Evolutionary conservation across 2,797 vertebrate species (phyloP), one percentile per base, ranked within the genome.

Genomic region (Threskiornis aethiopicus): DNA sequence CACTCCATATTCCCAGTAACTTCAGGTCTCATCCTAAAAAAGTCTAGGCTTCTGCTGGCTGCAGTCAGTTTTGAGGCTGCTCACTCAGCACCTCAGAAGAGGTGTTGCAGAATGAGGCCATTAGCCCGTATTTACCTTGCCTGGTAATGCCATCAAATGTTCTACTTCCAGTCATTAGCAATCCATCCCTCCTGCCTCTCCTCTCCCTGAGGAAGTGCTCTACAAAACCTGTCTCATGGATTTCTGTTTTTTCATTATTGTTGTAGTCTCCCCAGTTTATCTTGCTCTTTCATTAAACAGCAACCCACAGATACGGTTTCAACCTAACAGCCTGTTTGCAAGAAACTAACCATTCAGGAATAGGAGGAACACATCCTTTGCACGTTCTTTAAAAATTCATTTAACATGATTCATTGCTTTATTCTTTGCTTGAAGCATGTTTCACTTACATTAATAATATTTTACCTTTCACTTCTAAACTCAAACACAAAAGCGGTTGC

Each of bases 381-480:
- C 90, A 95, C 42, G 4, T 77, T 71, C 95, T 95, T 92, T 87
- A 94, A 94, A 84, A 95, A 96, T 75, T 93, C 91, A 91, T 96
- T 97, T 96, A 95, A 77, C 10, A 2, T 89, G 66, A 81, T 82
- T 94, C 90, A 70, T 94, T 19, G 24, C 85, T 78, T 91, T 66
- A 29, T 90, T 93, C 87, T 93, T 75, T 77, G 33, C 42, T 95
- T 88, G 75, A 95, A 87, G 47, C 96, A 92, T 76, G 96, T 97
- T 97, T 98, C 91, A 69, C 95, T 97, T 94, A 85, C 95, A 95
- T 96, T 96, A 98, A 97, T 97, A 97, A 95, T 96, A 91, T 96
- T 92, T 91, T 91, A 91, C 64, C 89, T 94, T 93, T 96, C 86
- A 91, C 52, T 96, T 94, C 46, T 55, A 77, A 94, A 89, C 64